These are phyloP conservation scores for Verasper variegatus DNA, from an alignment of 2,113 vertebrate genomes.

Conservation along the genomic window DNA sequence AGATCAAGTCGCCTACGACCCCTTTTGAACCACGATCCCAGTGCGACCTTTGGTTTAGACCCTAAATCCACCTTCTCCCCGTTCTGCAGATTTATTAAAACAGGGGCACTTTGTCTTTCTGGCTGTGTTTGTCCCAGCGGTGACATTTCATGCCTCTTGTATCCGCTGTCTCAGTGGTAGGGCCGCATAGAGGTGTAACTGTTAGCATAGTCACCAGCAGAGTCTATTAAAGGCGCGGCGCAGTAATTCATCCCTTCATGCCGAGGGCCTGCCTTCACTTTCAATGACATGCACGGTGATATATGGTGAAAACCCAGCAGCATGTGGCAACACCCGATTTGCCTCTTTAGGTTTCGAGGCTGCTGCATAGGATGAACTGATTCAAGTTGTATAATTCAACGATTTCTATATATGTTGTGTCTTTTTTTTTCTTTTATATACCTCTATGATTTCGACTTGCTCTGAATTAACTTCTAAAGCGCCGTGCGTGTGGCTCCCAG, in stretches of 20 bases:
- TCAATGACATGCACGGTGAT: constrained; percentile 72
- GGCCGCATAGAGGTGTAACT: constrained; percentile 47
- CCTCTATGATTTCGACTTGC: constrained; percentile 11
- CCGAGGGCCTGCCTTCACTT: constrained; percentile 66
- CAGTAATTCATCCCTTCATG: constrained; percentile 69
- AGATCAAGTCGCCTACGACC: neutral
- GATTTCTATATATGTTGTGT: constrained; percentile 1
- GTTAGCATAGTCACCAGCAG: constrained; percentile 68
- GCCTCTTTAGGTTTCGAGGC: constrained; percentile 61
- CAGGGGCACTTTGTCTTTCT: constrained; percentile 19
- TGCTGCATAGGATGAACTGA: constrained; percentile 39
- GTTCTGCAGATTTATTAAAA: neutral
- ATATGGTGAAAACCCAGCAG: constrained; percentile 57
- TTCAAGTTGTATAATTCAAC: constrained; percentile 46
- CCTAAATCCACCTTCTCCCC: neutral
- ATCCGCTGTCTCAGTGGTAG: constrained; percentile 40
- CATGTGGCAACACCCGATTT: constrained; percentile 70
- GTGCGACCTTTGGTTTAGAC: neutral
- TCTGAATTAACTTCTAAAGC: neutral
- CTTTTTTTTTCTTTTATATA: no score
- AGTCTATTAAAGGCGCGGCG: constrained; percentile 75
- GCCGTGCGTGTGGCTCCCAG: neutral
- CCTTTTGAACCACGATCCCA: neutral
- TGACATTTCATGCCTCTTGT: constrained; percentile 69
- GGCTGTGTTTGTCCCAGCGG: constrained; percentile 56